Base-by-base conservation (phyloP, 2,113 vertebrate species). In the Psophia crepitans region DNA sequence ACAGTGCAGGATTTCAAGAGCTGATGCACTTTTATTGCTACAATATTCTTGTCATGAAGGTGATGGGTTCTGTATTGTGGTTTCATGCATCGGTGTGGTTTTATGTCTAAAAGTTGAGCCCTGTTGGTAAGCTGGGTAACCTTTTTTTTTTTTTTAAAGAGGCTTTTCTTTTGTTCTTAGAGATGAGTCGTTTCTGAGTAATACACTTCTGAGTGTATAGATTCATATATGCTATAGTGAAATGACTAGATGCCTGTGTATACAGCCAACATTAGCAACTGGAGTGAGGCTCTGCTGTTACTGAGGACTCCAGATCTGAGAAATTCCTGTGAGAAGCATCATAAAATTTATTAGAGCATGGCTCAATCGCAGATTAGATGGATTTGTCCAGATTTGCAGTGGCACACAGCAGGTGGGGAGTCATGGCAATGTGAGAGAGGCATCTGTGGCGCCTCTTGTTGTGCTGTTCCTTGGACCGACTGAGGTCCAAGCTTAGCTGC, bases 1-100 rank as follows among this genome's bases (percentile, higher is more conserved):
- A 43, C 54, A 93, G 86, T 80, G 61, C 95, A 97, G 95, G 77
- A 78, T 95, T 97, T 97, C 93, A 97, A 93, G 88, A 97, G 61
- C 76, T 94, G 83, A 56, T 84, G 70, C 48, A 79, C 57, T 96
- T 96, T 93, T 96, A 96, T 95, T 87, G 61, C 94, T 79, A 19
- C 51, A 93, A 77, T 90, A 83, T 86, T 70, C 80, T 89, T 96
- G 83, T 93, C 87, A 16, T 43, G 63, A 78, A 90, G 74, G 85
- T 91, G 89, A 61, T 68, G 93, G 87, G 83, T 0, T 91, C 93
- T 80, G 65, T 65, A 13, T 70, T 93, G 69, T 76, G 87, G 89
- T 96, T 92, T 97, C 76, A 41, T 60, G 5, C 92, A 21, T 93
- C 93, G 49, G 9, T 64, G 87, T 64, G 81, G 54, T 44, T 96